Conservation (phyloP, 2,888 invertebrate genomes). For the Leptinotarsa tumamoca region DNA sequence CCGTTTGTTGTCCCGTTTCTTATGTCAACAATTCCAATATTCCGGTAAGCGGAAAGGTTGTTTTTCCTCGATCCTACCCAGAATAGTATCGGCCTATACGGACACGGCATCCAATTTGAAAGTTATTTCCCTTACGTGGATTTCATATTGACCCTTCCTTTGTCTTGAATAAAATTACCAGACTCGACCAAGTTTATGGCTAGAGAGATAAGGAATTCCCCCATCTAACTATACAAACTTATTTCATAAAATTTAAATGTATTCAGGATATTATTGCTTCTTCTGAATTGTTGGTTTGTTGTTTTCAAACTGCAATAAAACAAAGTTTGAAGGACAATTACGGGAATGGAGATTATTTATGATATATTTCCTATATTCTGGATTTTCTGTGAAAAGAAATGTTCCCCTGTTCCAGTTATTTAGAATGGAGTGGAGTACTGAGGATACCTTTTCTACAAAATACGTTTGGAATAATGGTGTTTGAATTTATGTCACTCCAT, state of each 20-base stretch:
- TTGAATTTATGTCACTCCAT: too few relatives aligned
- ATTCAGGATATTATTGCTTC: constrained; percentile 53
- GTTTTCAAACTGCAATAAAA: constrained; percentile 27
- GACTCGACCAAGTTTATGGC: constrained; percentile 52
- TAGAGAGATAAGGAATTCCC: constrained; percentile 51
- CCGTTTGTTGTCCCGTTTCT: background rate
- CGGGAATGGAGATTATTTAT: background rate
- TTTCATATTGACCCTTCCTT: constrained; percentile 57
- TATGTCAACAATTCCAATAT: constrained; percentile 4
- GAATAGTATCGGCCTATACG: constrained; percentile 17
- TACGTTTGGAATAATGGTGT: too few relatives aligned
- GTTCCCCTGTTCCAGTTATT: background rate
- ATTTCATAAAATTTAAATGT: constrained; percentile 59
- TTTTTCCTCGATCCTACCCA: constrained; percentile 4
- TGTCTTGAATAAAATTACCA: constrained; percentile 58
- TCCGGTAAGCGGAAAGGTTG: constrained; percentile 5
- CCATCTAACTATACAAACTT: constrained; percentile 53
- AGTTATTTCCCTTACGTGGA: constrained; percentile 59
- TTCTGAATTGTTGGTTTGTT: constrained; percentile 31
- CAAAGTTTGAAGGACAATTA: constrained; percentile 9
- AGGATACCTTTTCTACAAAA: too few relatives aligned
- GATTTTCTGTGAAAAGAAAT: background rate
- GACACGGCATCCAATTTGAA: constrained; percentile 56
- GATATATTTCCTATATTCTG: background rate
- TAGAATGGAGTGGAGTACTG: background rate